Evolutionary conservation across 2,888 invertebrate genomes (phyloP).

Genomic region (Gymnocheta viridis): DNA sequence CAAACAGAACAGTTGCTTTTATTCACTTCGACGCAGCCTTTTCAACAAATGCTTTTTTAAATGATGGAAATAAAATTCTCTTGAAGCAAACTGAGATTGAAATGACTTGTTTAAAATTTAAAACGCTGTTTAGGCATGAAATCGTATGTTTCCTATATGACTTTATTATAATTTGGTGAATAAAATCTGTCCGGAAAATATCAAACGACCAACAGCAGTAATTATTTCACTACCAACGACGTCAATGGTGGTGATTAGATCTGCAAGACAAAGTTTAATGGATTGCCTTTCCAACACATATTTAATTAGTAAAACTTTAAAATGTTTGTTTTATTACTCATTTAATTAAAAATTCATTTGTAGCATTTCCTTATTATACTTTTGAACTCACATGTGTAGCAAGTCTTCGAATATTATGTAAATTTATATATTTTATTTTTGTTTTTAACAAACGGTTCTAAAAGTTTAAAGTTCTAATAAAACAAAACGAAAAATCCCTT

Average conservation of each 20-base stretch:
- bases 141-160: not conserved
- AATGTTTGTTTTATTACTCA: not conserved
- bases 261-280: not conserved
- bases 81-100: not conserved
- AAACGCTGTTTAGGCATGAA: not conserved
- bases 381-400: not conserved
- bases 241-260: not conserved
- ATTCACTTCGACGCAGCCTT: too few relatives aligned
- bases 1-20: too few relatives aligned
- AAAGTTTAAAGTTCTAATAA: conserved; percentile 8
- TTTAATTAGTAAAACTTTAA: not conserved
- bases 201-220: not conserved
- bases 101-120: too few relatives aligned
- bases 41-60: too few relatives aligned
- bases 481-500: conserved; percentile 31
- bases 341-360: conserved; percentile 7
- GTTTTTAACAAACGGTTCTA: conserved; percentile 24
- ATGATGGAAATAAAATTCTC: too few relatives aligned
- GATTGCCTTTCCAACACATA: not conserved
- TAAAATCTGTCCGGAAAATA: not conserved
- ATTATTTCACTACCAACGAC: not conserved
- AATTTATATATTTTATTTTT: conserved; percentile 16
- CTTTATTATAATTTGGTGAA: not conserved
- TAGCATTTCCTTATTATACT: conserved; percentile 50
- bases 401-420: conserved; percentile 31